Percentiles rank a stretch among this genome's conserved stretches.
phyloP scores from a whole-genome alignment of 2,797 vertebrate genomes.

The Phyllotis vaccarum region DNA sequence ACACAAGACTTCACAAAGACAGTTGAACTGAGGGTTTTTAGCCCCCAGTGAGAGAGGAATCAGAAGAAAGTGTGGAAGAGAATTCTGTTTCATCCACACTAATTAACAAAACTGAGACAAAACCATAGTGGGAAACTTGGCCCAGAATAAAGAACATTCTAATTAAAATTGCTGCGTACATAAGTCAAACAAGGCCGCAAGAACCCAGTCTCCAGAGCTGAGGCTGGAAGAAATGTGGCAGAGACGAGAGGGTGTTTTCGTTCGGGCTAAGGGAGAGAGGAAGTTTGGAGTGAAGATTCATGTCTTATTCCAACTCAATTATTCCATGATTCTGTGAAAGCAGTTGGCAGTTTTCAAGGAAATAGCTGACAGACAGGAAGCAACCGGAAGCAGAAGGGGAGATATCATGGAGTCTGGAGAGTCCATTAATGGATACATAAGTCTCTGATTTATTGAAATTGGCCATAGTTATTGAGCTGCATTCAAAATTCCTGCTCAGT shows the following conservation, averaged over 20 bases:
- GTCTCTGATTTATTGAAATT: slow-evolving; percentile 65
- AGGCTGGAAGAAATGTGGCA: neutral
- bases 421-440: neutral
- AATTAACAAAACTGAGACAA: neutral
- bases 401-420: neutral
- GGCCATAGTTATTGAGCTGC: slow-evolving; percentile 22
- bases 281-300: slow-evolving; percentile 1
- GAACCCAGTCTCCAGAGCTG: neutral
- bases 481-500: slow-evolving; percentile 59
- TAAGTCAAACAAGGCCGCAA: neutral
- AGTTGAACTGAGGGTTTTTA: neutral
- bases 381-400: slow-evolving; percentile 13
- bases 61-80: neutral
- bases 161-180: neutral
- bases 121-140: neutral
- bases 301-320: neutral
- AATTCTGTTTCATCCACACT: neutral
- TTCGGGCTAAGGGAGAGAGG: neutral
- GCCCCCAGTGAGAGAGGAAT: neutral
- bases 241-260: neutral
- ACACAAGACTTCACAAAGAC: neutral
- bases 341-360: slow-evolving; percentile 37
- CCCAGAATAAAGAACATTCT: neutral
- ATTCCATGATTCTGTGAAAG: slow-evolving; percentile 8
- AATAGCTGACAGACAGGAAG: slow-evolving; percentile 18